Evolutionary conservation across 2,888 invertebrate genomes (phyloP).

Genomic region (Eupithecia pulchellata): DNA sequence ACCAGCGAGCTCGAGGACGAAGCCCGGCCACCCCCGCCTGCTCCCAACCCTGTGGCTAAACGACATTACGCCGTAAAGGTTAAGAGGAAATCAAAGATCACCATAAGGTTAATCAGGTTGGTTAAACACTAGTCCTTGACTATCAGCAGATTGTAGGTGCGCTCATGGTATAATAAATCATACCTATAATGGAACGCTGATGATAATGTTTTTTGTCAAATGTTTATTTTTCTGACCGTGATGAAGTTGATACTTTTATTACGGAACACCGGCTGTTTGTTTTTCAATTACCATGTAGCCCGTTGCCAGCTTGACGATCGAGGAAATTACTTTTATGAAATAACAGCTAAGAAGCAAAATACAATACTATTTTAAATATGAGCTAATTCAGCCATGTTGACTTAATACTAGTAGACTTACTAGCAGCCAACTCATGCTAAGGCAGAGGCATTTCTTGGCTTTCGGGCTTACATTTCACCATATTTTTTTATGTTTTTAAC

Average conservation of each 20-base stretch:
- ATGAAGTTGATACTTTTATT: neutral
- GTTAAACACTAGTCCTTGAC: slow-evolving; percentile 37
- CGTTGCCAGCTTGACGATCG: neutral
- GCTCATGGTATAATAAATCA: too few relatives aligned
- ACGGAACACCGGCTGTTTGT: neutral
- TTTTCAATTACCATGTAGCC: neutral
- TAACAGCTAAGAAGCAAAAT: neutral
- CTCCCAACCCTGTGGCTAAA: slow-evolving; percentile 72
- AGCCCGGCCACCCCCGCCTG: slow-evolving; percentile 55
- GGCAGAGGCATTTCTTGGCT: too few relatives aligned
- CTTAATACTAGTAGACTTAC: too few relatives aligned
- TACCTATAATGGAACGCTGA: too few relatives aligned
- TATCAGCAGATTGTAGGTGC: neutral
- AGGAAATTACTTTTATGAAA: neutral
- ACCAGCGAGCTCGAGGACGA: slow-evolving; percentile 37
- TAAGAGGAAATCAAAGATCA: slow-evolving; percentile 77
- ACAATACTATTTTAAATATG: too few relatives aligned
- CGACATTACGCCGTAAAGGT: slow-evolving; percentile 79
- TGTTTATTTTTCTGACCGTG: neutral
- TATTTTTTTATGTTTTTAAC: too few relatives aligned
- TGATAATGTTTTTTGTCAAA: neutral
- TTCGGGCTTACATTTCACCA: too few relatives aligned
- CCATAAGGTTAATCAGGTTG: slow-evolving; percentile 76
- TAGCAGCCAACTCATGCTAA: too few relatives aligned
- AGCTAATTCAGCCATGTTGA: too few relatives aligned